Conservation (phyloP, 2,888 invertebrate genomes). For the Nezara viridula region DNA sequence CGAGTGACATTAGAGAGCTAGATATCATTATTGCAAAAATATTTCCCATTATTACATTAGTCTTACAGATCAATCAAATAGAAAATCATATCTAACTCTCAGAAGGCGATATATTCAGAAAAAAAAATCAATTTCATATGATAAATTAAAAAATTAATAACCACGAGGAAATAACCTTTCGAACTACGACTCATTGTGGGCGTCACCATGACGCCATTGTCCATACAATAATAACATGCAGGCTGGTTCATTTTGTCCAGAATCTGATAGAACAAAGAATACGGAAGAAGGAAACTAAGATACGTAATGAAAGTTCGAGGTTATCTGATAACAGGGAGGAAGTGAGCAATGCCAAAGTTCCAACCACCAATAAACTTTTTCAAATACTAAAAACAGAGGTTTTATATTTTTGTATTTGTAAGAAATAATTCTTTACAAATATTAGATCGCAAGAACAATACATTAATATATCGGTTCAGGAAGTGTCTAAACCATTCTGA, state of each 20-base stretch:
- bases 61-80: neutral
- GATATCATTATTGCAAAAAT: too few species aligned
- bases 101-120: neutral
- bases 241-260: neutral
- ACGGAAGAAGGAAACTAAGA: conserved; percentile 22
- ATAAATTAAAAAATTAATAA: neutral
- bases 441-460: too few species aligned
- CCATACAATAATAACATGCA: neutral
- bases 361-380: neutral
- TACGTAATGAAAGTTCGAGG: conserved; percentile 36
- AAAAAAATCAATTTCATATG: neutral
- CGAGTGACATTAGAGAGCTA: too few species aligned
- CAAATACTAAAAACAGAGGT: too few species aligned
- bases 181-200: neutral
- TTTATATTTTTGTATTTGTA: too few species aligned
- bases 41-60: too few species aligned
- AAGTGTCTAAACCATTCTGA: too few species aligned
- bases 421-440: too few species aligned
- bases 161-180: neutral
- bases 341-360: neutral
- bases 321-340: conserved; percentile 22
- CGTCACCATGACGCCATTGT: neutral
- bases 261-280: conserved; percentile 1
- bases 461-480: too few species aligned
- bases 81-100: neutral